phyloP scores from a whole-genome alignment of 1,140 invertebrate species.

The Zaprionus ornatus region DNA sequence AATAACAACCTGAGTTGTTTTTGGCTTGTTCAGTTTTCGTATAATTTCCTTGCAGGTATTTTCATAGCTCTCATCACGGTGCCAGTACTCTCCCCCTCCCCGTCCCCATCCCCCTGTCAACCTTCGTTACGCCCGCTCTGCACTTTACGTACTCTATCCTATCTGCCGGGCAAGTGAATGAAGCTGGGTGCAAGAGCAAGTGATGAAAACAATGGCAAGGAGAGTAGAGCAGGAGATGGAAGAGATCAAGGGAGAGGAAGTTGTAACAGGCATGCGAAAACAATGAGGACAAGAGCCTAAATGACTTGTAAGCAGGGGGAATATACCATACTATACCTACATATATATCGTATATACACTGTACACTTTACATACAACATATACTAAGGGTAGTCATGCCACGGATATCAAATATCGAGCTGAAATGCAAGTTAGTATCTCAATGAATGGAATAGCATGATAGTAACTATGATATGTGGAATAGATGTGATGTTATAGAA shows the following conservation, averaged over 20 bases:
- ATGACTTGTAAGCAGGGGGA: background rate
- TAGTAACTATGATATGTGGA: no score
- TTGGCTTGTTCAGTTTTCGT: conserved; percentile 79
- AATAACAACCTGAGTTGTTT: conserved; percentile 73
- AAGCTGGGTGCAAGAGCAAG: background rate
- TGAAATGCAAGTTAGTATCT: no score
- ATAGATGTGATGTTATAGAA: no score
- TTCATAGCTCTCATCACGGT: conserved; percentile 60
- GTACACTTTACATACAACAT: no score
- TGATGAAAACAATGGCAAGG: conserved; percentile 20
- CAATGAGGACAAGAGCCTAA: conserved; percentile 8
- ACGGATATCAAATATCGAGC: no score
- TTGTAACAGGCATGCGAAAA: background rate
- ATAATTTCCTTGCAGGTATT: conserved; percentile 79
- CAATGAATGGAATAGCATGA: no score
- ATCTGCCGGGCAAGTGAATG: background rate
- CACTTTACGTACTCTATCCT: background rate
- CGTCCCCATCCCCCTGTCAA: background rate
- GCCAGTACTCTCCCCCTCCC: background rate
- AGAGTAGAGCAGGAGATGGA: background rate
- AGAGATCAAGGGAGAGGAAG: background rate
- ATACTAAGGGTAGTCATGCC: no score
- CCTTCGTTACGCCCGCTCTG: background rate
- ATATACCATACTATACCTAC: background rate
- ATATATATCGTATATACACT: no score